These are phyloP conservation scores for Oligia strigilis DNA, from an alignment of 2,888 invertebrate species.

Conservation along the genomic window DNA sequence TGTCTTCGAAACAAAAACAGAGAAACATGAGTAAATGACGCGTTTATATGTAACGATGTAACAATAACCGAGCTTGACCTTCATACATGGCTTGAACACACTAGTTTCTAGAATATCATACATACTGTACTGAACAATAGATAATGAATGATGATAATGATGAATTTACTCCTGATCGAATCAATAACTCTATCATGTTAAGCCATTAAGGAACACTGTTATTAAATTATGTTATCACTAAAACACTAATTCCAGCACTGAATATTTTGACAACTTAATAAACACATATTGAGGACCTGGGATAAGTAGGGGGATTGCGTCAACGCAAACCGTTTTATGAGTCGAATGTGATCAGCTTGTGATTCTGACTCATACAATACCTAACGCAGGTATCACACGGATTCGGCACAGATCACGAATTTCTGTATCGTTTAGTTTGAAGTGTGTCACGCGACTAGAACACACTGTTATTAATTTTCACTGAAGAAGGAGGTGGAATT, in stretches of 20 bases:
- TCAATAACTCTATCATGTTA: slow-evolving; percentile 56
- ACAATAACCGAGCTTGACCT: slow-evolving; percentile 83
- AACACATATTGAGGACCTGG: slow-evolving; percentile 53
- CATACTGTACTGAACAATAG: slow-evolving; percentile 56
- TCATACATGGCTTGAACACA: slow-evolving; percentile 74
- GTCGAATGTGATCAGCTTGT: slow-evolving; percentile 63
- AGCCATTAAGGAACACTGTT: slow-evolving; percentile 56
- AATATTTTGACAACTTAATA: slow-evolving; percentile 56
- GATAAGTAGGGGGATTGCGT: slow-evolving; percentile 61
- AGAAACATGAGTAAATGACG: slow-evolving; percentile 58
- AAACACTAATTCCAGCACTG: slow-evolving; percentile 52
- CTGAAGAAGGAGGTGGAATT: slow-evolving; percentile 69
- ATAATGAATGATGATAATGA: slow-evolving; percentile 31
- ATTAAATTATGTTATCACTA: slow-evolving; percentile 60
- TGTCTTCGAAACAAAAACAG: slow-evolving; percentile 51
- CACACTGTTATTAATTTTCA: slow-evolving; percentile 71
- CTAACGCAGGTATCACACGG: slow-evolving; percentile 67
- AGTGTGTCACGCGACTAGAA: slow-evolving; percentile 73
- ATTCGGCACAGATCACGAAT: slow-evolving; percentile 68
- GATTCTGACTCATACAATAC: slow-evolving; percentile 71
- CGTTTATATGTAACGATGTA: slow-evolving; percentile 65
- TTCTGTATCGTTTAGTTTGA: slow-evolving; percentile 60
- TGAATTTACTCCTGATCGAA: slow-evolving; percentile 57
- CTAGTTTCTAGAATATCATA: slow-evolving; percentile 75
- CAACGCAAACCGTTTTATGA: slow-evolving; percentile 67